phyloP scores from a whole-genome alignment of 2,113 vertebrate genomes.

The Menura novaehollandiae region DNA sequence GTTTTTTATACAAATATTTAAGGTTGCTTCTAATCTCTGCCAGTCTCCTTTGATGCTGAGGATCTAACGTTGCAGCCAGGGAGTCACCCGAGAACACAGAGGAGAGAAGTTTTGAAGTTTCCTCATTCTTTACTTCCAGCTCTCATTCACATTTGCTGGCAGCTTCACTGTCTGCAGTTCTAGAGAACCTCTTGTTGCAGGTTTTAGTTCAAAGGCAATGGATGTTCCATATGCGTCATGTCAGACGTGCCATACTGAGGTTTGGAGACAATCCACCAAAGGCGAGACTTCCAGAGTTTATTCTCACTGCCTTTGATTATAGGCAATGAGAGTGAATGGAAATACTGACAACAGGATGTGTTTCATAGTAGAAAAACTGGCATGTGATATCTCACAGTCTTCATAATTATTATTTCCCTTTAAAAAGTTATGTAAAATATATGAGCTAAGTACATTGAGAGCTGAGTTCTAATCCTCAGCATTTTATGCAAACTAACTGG shows the following conservation, averaged over 20 bases:
- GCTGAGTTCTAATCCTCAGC: neutral
- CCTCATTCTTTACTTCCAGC: neutral
- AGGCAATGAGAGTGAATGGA: slow-evolving; percentile 4
- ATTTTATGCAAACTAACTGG: slow-evolving; percentile 7
- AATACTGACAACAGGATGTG: neutral
- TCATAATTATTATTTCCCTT: neutral
- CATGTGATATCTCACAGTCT: neutral
- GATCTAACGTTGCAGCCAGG: neutral
- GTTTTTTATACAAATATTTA: neutral
- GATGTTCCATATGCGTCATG: neutral
- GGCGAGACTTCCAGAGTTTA: neutral
- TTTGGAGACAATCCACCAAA: neutral
- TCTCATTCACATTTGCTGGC: neutral
- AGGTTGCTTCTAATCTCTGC: neutral
- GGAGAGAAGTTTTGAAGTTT: neutral
- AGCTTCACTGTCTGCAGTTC: neutral
- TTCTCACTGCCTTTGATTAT: neutral
- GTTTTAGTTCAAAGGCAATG: neutral
- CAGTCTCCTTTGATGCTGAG: neutral
- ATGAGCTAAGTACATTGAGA: neutral
- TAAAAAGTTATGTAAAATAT: neutral
- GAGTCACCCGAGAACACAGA: neutral
- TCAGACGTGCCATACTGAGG: neutral
- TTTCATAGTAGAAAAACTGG: neutral
- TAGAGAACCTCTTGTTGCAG: neutral